Evolutionary conservation across 2,888 invertebrate species (phyloP).

Genomic region (Lutraria lutraria): DNA sequence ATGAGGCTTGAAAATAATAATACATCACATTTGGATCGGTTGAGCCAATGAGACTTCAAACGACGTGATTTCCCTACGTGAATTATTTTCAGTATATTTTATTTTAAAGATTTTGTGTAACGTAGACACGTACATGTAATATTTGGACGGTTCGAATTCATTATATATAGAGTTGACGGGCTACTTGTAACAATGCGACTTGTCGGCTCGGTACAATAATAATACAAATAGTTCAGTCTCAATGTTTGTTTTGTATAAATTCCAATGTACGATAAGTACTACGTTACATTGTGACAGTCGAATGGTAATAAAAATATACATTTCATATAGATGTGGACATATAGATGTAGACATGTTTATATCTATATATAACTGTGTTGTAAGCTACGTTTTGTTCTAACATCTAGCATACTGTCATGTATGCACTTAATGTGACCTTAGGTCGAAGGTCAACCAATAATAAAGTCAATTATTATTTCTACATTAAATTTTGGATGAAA

Average conservation of each 20-base stretch:
- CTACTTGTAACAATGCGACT: too few relatives aligned
- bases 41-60: too few relatives aligned
- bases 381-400: not conserved
- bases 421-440: not conserved
- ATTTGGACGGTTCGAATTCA: too few relatives aligned
- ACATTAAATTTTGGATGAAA: not conserved
- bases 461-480: not conserved
- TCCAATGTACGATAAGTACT: not conserved
- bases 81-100: too few relatives aligned
- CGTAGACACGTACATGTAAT: too few relatives aligned
- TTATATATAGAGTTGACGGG: too few relatives aligned
- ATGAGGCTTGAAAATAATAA: too few relatives aligned
- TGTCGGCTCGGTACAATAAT: too few relatives aligned
- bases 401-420: not conserved
- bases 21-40: too few relatives aligned
- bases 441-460: not conserved
- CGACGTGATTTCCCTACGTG: too few relatives aligned
- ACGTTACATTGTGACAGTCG: not conserved
- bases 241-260: not conserved
- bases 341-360: slow-evolving; percentile 12
- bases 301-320: slow-evolving; percentile 4
- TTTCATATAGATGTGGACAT: slow-evolving; percentile 1
- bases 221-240: not conserved
- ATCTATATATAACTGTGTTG: not conserved
- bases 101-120: too few relatives aligned